Conservation (phyloP, 2,888 invertebrate genomes). For the Calephelis perditalis region DNA sequence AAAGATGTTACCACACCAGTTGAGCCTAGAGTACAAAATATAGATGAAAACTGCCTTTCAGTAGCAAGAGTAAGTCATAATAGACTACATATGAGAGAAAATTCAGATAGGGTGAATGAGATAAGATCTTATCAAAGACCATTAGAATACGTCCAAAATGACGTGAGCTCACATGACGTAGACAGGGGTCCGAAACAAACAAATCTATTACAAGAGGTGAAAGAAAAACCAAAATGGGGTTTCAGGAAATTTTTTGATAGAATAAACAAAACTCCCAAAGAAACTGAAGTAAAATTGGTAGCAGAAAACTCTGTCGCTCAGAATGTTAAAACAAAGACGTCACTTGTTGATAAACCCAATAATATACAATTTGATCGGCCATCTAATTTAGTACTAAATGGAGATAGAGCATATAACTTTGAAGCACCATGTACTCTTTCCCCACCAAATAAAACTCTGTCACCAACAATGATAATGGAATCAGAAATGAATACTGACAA, state of each 20-base stretch:
- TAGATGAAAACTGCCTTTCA: constrained; percentile 54
- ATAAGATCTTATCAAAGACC: constrained; percentile 62
- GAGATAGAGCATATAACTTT: constrained; percentile 48
- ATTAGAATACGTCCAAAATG: constrained; percentile 84
- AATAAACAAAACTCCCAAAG: constrained; percentile 51
- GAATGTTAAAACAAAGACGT: constrained; percentile 45
- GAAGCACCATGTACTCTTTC: constrained; percentile 65
- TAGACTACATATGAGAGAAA: constrained; percentile 38
- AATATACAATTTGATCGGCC: constrained; percentile 51
- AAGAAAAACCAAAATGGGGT: constrained; percentile 63
- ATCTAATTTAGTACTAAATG: constrained; percentile 48
- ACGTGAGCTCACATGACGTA: constrained; percentile 72
- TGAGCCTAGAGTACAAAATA: constrained; percentile 38
- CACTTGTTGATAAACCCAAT: constrained; percentile 54
- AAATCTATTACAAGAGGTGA: constrained; percentile 56
- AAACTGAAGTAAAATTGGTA: constrained; percentile 78
- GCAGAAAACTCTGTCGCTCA: constrained; percentile 40
- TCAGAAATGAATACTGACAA: constrained; percentile 54
- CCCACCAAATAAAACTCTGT: constrained; percentile 66
- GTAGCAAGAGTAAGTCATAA: constrained; percentile 48
- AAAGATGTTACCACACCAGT: constrained; percentile 67
- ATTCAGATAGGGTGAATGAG: constrained; percentile 50
- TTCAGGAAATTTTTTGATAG: constrained; percentile 63
- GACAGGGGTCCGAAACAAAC: constrained; percentile 63
- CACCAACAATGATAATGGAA: constrained; percentile 65